Percentiles rank a stretch among this genome's conserved stretches.
Evolutionary conservation across 2,888 invertebrate genomes (phyloP).

Genomic region (Rotaria socialis): DNA sequence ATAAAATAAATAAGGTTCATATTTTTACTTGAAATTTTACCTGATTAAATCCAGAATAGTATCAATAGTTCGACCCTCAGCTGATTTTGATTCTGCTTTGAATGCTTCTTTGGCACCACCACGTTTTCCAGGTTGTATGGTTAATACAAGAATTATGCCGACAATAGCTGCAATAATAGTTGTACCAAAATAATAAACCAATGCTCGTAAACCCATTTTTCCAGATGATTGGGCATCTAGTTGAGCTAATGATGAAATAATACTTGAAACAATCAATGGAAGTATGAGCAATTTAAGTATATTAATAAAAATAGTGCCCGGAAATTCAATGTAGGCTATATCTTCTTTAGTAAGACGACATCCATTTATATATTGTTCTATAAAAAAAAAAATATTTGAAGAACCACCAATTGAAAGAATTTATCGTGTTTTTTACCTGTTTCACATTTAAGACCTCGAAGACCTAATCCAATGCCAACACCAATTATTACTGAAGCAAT

Average conservation of each 20-base stretch:
- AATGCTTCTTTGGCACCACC: not conserved
- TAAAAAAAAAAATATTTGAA: not conserved
- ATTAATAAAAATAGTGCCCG: slow-evolving; percentile 69
- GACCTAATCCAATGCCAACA: slow-evolving; percentile 37
- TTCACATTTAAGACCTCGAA: slow-evolving; percentile 27
- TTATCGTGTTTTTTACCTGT: slow-evolving; percentile 22
- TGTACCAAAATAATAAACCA: slow-evolving; percentile 67
- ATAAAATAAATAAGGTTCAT: not conserved
- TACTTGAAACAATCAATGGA: slow-evolving; percentile 67
- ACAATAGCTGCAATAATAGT: slow-evolving; percentile 67
- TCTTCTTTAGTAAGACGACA: slow-evolving; percentile 33
- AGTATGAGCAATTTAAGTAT: slow-evolving; percentile 69
- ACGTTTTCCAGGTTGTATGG: slow-evolving; percentile 67
- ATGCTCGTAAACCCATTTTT: slow-evolving; percentile 66
- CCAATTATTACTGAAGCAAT: slow-evolving; percentile 39
- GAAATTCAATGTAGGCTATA: slow-evolving; percentile 63
- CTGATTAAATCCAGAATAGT: slow-evolving; percentile 43
- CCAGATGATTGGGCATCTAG: slow-evolving; percentile 67
- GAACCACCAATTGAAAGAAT: too few species aligned
- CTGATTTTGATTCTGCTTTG: slow-evolving; percentile 34
- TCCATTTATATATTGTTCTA: slow-evolving; percentile 18
- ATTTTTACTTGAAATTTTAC: not conserved
- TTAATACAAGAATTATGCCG: slow-evolving; percentile 66
- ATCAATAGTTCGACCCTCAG: slow-evolving; percentile 39
- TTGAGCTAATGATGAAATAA: slow-evolving; percentile 67